A percentile compares a stretch with the other conserved stretches of the same genome.
Conservation (phyloP, 2,113 vertebrate genomes). For the Antennarius striatus region DNA sequence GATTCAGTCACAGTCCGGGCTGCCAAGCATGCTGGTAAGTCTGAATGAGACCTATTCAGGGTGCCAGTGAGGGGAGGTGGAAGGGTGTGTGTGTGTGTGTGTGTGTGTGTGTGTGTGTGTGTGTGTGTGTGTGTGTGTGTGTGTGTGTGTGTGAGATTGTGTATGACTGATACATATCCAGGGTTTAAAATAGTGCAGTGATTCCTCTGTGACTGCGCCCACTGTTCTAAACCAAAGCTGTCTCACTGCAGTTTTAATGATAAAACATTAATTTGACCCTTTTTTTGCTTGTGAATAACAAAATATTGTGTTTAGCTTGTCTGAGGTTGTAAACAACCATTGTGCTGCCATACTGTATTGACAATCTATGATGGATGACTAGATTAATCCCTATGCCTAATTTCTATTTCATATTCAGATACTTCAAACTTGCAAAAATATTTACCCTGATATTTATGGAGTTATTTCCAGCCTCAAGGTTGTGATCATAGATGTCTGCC, state of each 20-base stretch:
- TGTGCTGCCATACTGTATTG: not conserved
- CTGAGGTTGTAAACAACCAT: not conserved
- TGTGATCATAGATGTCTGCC: constrained; percentile 43
- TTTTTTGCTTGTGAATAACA: not conserved
- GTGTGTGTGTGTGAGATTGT: constrained; percentile 51
- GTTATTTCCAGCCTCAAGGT: constrained; percentile 12
- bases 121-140: constrained; percentile 25
- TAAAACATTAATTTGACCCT: not conserved
- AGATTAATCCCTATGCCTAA: not conserved
- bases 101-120: constrained; percentile 34
- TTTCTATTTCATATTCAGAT: too few relatives aligned
- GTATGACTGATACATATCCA: constrained; percentile 37
- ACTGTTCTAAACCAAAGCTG: constrained; percentile 43
- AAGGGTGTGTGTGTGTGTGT: constrained; percentile 8
- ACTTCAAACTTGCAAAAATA: not conserved
- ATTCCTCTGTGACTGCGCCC: constrained; percentile 24
- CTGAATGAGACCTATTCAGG: constrained; percentile 70
- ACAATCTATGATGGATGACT: not conserved
- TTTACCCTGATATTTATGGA: not conserved
- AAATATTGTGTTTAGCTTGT: not conserved
- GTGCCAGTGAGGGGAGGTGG: constrained; percentile 33
- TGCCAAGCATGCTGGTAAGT: constrained; percentile 78
- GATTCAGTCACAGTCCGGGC: constrained; percentile 49
- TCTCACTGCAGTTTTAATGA: constrained; percentile 1
- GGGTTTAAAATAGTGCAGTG: constrained; percentile 35